Percentiles rank a stretch among this genome's conserved stretches.
Conservation (phyloP, 2,797 vertebrate genomes). For the Strix occidentalis region DNA sequence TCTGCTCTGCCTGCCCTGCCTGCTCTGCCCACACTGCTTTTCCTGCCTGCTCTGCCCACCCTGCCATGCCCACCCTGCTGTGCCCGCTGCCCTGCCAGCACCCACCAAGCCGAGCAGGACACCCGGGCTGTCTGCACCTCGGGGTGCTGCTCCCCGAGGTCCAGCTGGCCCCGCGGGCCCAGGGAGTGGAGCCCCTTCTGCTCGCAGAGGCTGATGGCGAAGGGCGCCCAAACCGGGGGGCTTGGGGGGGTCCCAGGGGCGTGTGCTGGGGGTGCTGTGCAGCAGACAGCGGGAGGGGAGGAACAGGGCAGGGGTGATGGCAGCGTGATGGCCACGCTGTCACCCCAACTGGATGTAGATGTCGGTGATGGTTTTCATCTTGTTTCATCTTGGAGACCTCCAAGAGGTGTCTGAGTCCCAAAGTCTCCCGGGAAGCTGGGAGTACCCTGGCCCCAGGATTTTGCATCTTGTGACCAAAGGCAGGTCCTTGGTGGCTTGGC, state of each 20-base stretch:
- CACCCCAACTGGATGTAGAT: neutral
- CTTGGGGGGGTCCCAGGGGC: neutral
- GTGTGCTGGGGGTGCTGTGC: neutral
- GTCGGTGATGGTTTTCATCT: too few relatives aligned
- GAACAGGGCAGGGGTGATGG: neutral
- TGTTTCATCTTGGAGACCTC: neutral
- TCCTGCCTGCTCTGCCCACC: neutral
- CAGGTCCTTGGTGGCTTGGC: neutral
- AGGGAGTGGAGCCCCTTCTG: neutral
- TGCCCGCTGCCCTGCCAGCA: neutral
- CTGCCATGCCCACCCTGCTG: neutral
- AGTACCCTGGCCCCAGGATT: neutral
- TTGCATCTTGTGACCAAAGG: neutral
- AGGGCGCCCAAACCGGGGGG: neutral
- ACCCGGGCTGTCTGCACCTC: neutral
- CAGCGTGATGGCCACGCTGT: rapidly evolving
- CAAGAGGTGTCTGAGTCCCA: neutral
- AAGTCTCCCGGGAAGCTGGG: neutral
- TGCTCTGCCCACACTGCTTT: too few relatives aligned
- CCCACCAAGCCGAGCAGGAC: neutral
- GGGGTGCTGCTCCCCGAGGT: neutral
- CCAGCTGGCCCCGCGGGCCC: too few relatives aligned
- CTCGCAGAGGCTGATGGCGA: rapidly evolving
- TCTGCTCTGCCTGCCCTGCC: neutral
- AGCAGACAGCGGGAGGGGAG: neutral